A percentile compares a stretch with the other conserved stretches of the same genome.
These are phyloP conservation scores for Vulpes ferrilata DNA, from an alignment of 2,113 vertebrate species.

Conservation along the genomic window DNA sequence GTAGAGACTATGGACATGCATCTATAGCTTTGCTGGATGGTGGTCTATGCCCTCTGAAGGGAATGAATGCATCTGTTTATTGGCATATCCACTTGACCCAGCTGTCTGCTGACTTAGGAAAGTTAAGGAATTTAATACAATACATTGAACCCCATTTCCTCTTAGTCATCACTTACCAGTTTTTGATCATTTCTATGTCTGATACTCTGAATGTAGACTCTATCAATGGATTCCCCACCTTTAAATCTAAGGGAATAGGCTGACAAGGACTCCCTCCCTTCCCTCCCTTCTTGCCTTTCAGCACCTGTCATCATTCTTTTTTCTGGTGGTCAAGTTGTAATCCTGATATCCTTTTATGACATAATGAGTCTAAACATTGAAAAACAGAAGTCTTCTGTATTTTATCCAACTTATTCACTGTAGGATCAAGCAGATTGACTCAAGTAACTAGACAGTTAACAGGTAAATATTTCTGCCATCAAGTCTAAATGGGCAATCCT, in stretches of 20 bases:
- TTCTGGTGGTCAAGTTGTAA: accelerated
- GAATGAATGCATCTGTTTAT: background rate
- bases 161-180: background rate
- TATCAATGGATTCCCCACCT: background rate
- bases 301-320: too few relatives aligned
- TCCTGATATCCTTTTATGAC: background rate
- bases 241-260: accelerated
- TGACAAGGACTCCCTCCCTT: accelerated
- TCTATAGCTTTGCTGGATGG: accelerated
- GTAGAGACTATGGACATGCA: accelerated
- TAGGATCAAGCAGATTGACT: too few relatives aligned
- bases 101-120: background rate
- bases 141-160: accelerated
- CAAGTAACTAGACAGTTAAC: too few relatives aligned
- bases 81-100: accelerated
- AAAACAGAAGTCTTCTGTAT: background rate
- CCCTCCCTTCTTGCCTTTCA: too few relatives aligned
- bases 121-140: background rate
- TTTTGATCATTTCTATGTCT: accelerated
- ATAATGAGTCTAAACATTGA: background rate
- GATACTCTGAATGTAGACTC: background rate
- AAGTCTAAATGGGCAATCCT: accelerated
- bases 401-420: background rate
- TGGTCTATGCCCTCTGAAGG: too few relatives aligned
- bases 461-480: background rate